Conservation (phyloP, 2,888 invertebrate species). For the Tachina lurida region DNA sequence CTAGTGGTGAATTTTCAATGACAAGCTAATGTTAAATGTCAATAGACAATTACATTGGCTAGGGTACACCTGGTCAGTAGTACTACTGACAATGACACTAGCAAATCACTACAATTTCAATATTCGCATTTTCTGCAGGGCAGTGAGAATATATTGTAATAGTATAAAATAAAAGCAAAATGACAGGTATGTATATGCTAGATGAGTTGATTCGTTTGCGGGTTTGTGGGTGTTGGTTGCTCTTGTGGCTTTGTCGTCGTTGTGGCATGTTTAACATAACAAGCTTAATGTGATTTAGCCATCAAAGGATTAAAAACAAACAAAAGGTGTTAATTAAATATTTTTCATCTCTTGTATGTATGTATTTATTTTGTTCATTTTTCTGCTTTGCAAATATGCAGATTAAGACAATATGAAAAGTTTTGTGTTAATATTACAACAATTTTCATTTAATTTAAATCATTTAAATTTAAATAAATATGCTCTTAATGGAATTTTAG, state of each 20-base stretch:
- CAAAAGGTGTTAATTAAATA: conserved; percentile 72
- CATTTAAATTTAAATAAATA: conserved; percentile 40
- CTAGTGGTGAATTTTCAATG: too few relatives aligned
- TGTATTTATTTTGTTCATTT: conserved; percentile 31
- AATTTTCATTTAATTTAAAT: conserved; percentile 50
- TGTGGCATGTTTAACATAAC: conserved; percentile 66
- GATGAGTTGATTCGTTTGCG: neutral
- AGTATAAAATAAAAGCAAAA: conserved; percentile 48
- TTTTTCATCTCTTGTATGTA: conserved; percentile 54
- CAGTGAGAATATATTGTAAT: conserved; percentile 35
- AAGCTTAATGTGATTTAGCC: conserved; percentile 70
- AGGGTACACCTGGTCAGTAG: too few relatives aligned
- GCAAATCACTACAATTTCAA: too few relatives aligned
- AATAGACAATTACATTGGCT: too few relatives aligned
- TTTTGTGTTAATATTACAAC: conserved; percentile 51
- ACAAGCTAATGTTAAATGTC: too few relatives aligned
- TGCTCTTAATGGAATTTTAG: conserved; percentile 16
- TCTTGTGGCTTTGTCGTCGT: conserved; percentile 27
- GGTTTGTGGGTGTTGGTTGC: neutral
- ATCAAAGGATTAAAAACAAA: conserved; percentile 71
- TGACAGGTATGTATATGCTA: conserved; percentile 50
- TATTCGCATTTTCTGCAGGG: too few relatives aligned
- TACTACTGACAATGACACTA: too few relatives aligned
- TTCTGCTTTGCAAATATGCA: conserved; percentile 40
- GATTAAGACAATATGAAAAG: conserved; percentile 54